A percentile compares a stretch with the other conserved stretches of the same genome.
These are phyloP conservation scores for Numenius arquata DNA, from an alignment of 2,113 vertebrate genomes.

Conservation along the genomic window DNA sequence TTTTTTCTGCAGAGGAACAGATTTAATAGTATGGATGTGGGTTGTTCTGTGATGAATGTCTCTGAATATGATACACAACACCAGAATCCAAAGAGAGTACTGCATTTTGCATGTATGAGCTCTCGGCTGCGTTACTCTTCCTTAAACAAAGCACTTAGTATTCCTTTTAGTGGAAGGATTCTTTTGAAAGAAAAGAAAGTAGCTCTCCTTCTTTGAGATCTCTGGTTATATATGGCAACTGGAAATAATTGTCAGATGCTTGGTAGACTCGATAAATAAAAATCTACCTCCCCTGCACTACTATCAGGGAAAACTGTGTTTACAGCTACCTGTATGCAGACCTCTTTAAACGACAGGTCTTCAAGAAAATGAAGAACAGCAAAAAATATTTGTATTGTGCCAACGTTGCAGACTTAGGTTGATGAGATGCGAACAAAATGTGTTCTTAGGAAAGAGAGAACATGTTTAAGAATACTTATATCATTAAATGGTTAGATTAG, in stretches of 20 bases:
- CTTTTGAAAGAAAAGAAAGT: neutral
- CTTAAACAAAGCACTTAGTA: neutral
- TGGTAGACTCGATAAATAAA: neutral
- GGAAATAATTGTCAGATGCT: neutral
- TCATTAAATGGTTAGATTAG: neutral
- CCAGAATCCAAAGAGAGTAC: neutral
- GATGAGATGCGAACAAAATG: neutral
- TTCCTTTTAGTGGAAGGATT: neutral
- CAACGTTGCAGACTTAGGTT: neutral
- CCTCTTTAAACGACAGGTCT: neutral
- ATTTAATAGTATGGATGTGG: neutral
- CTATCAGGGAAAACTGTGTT: neutral
- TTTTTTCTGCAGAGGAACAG: neutral
- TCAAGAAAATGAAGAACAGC: neutral
- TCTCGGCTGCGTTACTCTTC: neutral
- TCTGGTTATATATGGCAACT: neutral
- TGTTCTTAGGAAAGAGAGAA: neutral
- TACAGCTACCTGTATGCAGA: neutral
- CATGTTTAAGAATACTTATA: neutral
- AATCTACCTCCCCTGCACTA: neutral
- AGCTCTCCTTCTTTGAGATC: neutral
- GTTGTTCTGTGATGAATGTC: neutral
- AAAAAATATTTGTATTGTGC: neutral
- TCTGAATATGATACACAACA: neutral
- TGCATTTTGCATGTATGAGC: neutral